Evolutionary conservation across 2,113 vertebrate species (phyloP).

Genomic region (Muntiacus reevesi): DNA sequence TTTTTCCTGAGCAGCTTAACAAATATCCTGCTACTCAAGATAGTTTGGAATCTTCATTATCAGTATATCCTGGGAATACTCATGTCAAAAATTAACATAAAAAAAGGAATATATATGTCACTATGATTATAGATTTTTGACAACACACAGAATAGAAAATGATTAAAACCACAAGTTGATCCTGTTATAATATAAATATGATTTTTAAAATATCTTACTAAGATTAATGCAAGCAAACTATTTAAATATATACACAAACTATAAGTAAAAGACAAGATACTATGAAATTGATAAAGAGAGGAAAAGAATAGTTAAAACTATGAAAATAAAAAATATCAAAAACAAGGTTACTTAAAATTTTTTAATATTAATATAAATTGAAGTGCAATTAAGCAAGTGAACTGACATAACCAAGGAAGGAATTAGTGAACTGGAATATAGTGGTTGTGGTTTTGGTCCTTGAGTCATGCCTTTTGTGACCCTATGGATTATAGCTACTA

Average conservation of each 20-base stretch:
- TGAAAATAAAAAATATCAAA: neutral
- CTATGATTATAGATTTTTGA: neutral
- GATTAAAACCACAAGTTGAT: neutral
- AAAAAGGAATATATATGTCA: neutral
- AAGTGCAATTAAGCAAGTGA: neutral
- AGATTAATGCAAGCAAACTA: neutral
- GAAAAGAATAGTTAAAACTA: neutral
- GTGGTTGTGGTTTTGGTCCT: neutral
- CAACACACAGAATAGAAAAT: neutral
- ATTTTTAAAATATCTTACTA: neutral
- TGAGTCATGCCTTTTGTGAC: too few relatives aligned
- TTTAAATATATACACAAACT: neutral
- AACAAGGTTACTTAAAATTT: neutral
- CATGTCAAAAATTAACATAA: neutral
- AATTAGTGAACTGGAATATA: neutral
- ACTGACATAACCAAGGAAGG: neutral
- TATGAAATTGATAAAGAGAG: neutral
- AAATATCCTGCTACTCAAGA: neutral
- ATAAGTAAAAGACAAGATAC: neutral
- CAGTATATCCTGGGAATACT: neutral
- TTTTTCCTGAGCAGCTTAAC: neutral
- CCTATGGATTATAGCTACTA: too few relatives aligned
- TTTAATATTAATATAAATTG: neutral
- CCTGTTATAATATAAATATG: neutral
- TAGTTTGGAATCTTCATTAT: neutral